These are phyloP conservation scores for Amphipoea oculea DNA, from an alignment of 2,888 invertebrate genomes.

Conservation along the genomic window DNA sequence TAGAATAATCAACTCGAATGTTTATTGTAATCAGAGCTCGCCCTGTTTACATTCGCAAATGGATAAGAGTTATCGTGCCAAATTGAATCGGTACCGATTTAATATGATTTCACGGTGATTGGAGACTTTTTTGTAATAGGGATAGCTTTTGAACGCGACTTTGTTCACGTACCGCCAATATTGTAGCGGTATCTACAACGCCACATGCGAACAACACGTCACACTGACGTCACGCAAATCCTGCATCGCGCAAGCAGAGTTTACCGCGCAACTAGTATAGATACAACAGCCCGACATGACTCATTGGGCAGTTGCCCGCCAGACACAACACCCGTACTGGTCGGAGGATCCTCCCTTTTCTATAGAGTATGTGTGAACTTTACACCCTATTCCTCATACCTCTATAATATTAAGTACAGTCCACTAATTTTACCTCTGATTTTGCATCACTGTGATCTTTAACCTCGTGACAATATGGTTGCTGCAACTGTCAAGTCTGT, in stretches of 20 bases:
- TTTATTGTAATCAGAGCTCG: conserved; percentile 58
- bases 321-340: too few species aligned
- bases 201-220: too few species aligned
- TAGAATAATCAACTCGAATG: conserved; percentile 50
- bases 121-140: conserved; percentile 17
- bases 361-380: too few species aligned
- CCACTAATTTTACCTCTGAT: neutral
- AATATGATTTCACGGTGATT: conserved; percentile 38
- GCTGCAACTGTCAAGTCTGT: neutral
- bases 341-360: too few species aligned
- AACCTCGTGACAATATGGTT: neutral
- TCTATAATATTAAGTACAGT: neutral
- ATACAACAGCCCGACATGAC: too few species aligned
- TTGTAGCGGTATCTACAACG: too few species aligned
- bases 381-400: too few species aligned
- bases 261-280: too few species aligned
- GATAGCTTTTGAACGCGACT: conserved; percentile 8
- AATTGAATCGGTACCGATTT: conserved; percentile 49
- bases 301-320: too few species aligned
- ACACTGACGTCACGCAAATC: too few species aligned
- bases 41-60: conserved; percentile 61
- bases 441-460: neutral
- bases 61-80: conserved; percentile 48
- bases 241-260: too few species aligned
- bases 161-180: neutral